Evolutionary conservation across 35 echinoderm and acorn worm genomes (phyloP), one percentile per base, ranked within the genome.

Genomic region (Ptychodera flava): DNA sequence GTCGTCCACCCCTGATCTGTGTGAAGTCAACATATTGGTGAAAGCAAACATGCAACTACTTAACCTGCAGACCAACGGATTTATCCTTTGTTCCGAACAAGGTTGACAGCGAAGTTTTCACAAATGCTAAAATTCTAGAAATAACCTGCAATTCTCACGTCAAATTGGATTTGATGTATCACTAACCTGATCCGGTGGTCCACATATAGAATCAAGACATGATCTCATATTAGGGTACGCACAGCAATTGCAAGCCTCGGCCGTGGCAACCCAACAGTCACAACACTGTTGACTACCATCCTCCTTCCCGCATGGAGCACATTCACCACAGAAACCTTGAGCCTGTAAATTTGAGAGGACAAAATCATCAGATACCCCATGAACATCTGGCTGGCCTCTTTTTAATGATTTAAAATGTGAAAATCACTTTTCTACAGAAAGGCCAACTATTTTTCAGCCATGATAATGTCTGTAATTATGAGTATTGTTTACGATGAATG

Each of bases 181-280:
- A 80, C 85, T 92, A 84, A 98, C 95, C 86, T 94, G 87, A 82
- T 80, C 82, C 38, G 96, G 86, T 35, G 93, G 93, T 87, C 96
- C 96, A 94, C 96, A 99, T 15, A 99, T 32, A 79, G 96, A 94
- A 78, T 94, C 92, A 22, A 99, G 31, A 35, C 96, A 99, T 28
- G 90, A 92, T 78, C 88, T 99, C 28, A 90, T 86, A 76, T 94
- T 99, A 0, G 96, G 96, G 36, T 99, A 99, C 28, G 92, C 90
- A 82, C 92, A 99, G 80, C 96, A 99, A 80, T 99, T 99, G 52
- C 96, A 99, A 22, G 88, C 76, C 78, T 99, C 96, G 15, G 96
- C 96, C 15, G 89, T 84, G 15, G 90, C 82, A 38, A 99, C 87
- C 96, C 96, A 99, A 38, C 96, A 99, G 35, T 92, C 80, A 87